A percentile compares a stretch with the other conserved stretches of the same genome.
Conservation (phyloP, 2,113 vertebrate species). For the Lycocorax pyrrhopterus region DNA sequence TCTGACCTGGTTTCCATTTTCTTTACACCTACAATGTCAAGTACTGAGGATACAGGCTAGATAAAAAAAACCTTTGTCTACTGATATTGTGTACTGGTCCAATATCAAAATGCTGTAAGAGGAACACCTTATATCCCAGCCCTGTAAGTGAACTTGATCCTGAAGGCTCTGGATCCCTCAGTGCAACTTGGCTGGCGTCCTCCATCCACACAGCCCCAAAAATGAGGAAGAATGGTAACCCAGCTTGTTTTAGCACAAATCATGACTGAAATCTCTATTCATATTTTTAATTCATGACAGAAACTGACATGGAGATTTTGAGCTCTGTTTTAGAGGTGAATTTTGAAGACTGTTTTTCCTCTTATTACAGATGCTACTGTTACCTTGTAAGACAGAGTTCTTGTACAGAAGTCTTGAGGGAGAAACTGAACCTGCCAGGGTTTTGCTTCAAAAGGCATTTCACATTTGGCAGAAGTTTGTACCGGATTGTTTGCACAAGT, state of each 20-base stretch:
- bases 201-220: background rate
- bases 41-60: background rate
- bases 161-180: background rate
- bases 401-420: background rate
- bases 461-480: background rate
- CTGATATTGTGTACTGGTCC: background rate
- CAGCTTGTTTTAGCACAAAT: background rate
- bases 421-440: background rate
- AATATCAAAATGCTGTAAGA: background rate
- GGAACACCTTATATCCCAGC: background rate
- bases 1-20: background rate
- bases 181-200: background rate
- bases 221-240: background rate
- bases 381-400: background rate
- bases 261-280: background rate
- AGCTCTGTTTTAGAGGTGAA: background rate
- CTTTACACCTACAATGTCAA: background rate
- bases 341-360: background rate
- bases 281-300: background rate
- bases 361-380: background rate
- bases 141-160: background rate
- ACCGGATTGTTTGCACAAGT: background rate
- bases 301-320: background rate
- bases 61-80: background rate
- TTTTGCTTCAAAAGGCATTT: background rate